Percentiles rank a stretch among this genome's conserved stretches.
phyloP scores from a whole-genome alignment of 2,797 vertebrate species.

The Clarias platycephalus region DNA sequence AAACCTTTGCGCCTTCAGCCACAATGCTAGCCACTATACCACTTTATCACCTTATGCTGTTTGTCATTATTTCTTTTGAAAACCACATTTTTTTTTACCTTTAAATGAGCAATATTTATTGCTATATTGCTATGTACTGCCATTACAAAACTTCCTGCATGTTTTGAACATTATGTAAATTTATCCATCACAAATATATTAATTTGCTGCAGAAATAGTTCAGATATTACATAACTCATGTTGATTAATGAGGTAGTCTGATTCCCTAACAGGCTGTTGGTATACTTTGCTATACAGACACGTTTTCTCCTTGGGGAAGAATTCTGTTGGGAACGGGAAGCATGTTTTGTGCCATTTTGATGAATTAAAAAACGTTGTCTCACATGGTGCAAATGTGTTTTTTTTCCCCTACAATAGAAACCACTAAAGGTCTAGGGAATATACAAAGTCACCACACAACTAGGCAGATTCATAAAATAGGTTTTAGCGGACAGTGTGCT shows the following conservation, averaged over 20 bases:
- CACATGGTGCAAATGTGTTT: conserved; percentile 54
- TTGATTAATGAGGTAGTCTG: conserved; percentile 78
- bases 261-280: conserved; percentile 67
- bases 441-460: conserved; percentile 38
- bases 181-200: conserved; percentile 19
- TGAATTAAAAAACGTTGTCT: conserved; percentile 72
- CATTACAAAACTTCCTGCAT: background rate
- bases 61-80: conserved; percentile 1
- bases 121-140: background rate
- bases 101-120: background rate
- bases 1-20: too few relatives aligned
- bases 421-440: conserved; percentile 43
- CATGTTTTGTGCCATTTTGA: conserved; percentile 73
- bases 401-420: conserved; percentile 40
- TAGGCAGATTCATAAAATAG: conserved; percentile 32
- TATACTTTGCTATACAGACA: conserved; percentile 63
- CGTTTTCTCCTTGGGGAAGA: conserved; percentile 69
- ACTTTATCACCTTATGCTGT: background rate
- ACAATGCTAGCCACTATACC: too few relatives aligned
- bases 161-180: conserved; percentile 8
- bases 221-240: conserved; percentile 56
- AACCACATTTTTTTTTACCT: background rate
- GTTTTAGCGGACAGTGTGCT: conserved; percentile 15
- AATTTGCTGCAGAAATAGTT: conserved; percentile 41
- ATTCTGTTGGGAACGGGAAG: conserved; percentile 66